A percentile compares a stretch with the other conserved stretches of the same genome.
phyloP scores from a whole-genome alignment of 1,140 invertebrate genomes.

The Drosophila simulans region DNA sequence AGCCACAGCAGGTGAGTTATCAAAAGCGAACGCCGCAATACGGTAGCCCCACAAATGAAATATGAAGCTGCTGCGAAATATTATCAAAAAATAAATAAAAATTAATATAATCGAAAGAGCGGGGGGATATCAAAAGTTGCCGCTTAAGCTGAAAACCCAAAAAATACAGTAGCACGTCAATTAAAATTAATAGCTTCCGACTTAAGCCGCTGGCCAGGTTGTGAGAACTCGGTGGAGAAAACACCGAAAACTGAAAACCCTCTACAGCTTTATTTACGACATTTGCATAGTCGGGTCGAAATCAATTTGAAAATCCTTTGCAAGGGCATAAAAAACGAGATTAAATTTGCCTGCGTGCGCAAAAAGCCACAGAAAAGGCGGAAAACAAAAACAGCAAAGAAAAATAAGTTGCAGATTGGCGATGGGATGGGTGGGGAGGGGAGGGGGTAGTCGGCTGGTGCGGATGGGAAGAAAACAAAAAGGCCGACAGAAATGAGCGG shows the following conservation, averaged over 20 bases:
- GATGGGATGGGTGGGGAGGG: constrained; percentile 5
- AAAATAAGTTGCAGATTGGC: constrained; percentile 12
- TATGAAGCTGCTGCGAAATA: constrained; percentile 40
- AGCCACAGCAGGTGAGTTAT: constrained; percentile 71
- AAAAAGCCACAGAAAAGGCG: constrained; percentile 30
- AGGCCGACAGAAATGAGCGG: constrained; percentile 59
- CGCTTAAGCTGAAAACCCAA: constrained; percentile 35
- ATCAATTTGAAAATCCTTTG: constrained; percentile 82
- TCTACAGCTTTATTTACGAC: constrained; percentile 76
- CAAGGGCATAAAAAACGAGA: constrained; percentile 64
- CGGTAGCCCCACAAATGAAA: constrained; percentile 34
- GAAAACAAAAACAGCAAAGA: constrained; percentile 33
- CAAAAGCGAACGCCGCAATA: constrained; percentile 13
- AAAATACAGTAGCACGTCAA: constrained; percentile 79
- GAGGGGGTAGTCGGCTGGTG: too few relatives aligned
- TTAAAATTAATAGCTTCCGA: constrained; percentile 83
- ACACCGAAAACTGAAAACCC: constrained; percentile 17
- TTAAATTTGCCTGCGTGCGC: constrained; percentile 75
- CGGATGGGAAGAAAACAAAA: constrained; percentile 50
- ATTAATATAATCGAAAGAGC: not conserved
- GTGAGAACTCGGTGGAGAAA: constrained; percentile 27
- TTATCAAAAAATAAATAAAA: constrained; percentile 13
- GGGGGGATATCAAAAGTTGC: constrained; percentile 41
- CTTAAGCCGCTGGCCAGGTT: constrained; percentile 53
- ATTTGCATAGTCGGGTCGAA: constrained; percentile 69